Evolutionary conservation across 2,888 invertebrate genomes (phyloP), one percentile per base, ranked within the genome.

Genomic region (Caenorhabditis sp.): DNA sequence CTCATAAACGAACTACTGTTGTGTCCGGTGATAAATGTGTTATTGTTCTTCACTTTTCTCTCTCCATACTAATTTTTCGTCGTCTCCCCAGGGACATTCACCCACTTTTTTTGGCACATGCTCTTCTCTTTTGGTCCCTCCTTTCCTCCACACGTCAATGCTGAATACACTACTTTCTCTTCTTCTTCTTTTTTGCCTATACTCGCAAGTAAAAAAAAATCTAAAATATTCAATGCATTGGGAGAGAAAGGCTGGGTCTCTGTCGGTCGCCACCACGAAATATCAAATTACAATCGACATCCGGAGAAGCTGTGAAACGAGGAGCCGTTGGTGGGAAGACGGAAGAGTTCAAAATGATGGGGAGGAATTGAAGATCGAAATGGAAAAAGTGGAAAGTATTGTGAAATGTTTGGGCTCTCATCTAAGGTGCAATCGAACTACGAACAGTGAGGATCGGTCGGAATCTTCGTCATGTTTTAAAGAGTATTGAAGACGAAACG

Each of bases 251-350:
- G 54, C 47, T 44, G 64, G 28, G 58, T 76, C 59, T 76, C 38
- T 28, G 68, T 68, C 44, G 49, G 44, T 63, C 44, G 63, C 63
- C 63, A 44, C 49, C 41, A 47, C 75, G 47, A 70, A 69, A 77
- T 77, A 77, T 77, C 77, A 51, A 77, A 77, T 77, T 77, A 77
- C 77, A 77, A 70, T 63, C 56, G 68, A 66, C 74, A n/a, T n/a
- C n/a, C n/a, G n/a, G n/a, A 56, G 56, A 28, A 76, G 76, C 76
- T 68, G 76, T 76, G 76, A 76, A 76, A 74, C 54, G 38, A 64
- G 63, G 51, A 75, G 49, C 31, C 38, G 31, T n/a, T n/a, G 14
- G n/a, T 14, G 31, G 10, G 51, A 24, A 49, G 26, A 28, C 19
- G 28, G 26, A 54, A 54, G 22, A 38, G 59, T 59, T 59, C 38